These are phyloP conservation scores for Drosophila nigrodunni DNA, from an alignment of 1,140 invertebrate species.

Conservation along the genomic window DNA sequence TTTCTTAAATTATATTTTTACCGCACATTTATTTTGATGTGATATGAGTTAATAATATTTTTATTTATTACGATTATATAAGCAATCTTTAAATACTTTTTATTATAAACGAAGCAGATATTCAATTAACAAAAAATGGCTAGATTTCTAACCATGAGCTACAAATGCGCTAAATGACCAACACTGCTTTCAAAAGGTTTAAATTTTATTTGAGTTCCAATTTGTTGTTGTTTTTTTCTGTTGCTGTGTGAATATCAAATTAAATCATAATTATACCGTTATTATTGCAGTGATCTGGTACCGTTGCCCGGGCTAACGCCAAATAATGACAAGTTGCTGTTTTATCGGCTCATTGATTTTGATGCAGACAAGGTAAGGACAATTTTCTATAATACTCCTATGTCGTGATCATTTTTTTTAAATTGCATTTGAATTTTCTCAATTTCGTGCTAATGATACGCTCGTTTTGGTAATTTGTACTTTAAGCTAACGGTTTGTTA, in stretches of 20 bases:
- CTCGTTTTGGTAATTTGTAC: background rate
- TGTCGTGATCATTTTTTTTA: background rate
- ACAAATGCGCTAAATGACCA: background rate
- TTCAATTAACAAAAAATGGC: too few relatives aligned
- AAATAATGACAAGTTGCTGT: conserved; percentile 87
- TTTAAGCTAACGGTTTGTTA: background rate
- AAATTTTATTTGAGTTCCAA: background rate
- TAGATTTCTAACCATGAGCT: too few relatives aligned
- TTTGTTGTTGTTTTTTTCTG: too few relatives aligned
- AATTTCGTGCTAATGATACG: background rate
- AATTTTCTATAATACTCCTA: background rate
- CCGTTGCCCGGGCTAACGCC: conserved; percentile 86
- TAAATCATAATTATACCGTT: conserved; percentile 27
- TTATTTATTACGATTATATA: too few relatives aligned
- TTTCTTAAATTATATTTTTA: too few relatives aligned
- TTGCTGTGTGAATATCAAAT: conserved; percentile 25
- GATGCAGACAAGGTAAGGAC: conserved; percentile 86
- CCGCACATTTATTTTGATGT: too few relatives aligned
- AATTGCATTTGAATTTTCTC: background rate
- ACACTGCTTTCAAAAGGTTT: conserved; percentile 4
- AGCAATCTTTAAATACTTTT: too few relatives aligned
- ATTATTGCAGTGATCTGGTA: conserved; percentile 82
- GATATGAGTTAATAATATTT: too few relatives aligned
- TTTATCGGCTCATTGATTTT: conserved; percentile 87
- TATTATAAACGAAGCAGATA: too few relatives aligned